phyloP scores from a whole-genome alignment of 2,113 vertebrate genomes.

The Equus przewalskii region DNA sequence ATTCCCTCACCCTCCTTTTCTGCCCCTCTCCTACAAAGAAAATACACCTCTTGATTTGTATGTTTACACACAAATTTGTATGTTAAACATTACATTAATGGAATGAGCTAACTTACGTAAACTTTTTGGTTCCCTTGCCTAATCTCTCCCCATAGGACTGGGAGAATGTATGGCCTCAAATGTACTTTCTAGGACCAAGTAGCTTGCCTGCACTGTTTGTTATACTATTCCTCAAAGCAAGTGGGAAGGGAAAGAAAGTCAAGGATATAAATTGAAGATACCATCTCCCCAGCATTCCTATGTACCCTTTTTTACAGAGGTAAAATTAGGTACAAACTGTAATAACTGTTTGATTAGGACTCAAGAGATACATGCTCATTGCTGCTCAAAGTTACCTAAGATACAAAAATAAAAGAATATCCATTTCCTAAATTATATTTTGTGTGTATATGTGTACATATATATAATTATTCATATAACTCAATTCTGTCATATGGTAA shows the following conservation, averaged over 20 bases:
- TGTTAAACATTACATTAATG: background rate
- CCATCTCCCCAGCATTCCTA: background rate
- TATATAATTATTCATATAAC: background rate
- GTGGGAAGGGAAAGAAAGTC: background rate
- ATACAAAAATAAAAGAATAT: background rate
- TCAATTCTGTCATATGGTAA: background rate
- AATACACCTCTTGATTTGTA: background rate
- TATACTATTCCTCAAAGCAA: background rate
- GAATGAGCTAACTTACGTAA: background rate
- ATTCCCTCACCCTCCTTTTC: background rate
- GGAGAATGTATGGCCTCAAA: background rate
- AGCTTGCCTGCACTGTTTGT: background rate
- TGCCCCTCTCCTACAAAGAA: background rate
- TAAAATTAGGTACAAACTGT: background rate
- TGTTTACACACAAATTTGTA: background rate
- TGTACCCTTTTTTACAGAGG: background rate
- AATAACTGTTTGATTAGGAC: background rate
- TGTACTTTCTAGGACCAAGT: background rate
- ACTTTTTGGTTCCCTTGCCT: background rate
- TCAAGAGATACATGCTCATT: background rate
- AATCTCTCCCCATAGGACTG: background rate
- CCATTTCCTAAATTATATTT: background rate
- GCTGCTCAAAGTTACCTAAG: background rate
- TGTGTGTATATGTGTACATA: background rate
- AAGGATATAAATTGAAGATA: background rate